Evolutionary conservation across 1,140 invertebrate species (phyloP), one percentile per base, ranked within the genome.

Genomic region (Euschistus heros): DNA sequence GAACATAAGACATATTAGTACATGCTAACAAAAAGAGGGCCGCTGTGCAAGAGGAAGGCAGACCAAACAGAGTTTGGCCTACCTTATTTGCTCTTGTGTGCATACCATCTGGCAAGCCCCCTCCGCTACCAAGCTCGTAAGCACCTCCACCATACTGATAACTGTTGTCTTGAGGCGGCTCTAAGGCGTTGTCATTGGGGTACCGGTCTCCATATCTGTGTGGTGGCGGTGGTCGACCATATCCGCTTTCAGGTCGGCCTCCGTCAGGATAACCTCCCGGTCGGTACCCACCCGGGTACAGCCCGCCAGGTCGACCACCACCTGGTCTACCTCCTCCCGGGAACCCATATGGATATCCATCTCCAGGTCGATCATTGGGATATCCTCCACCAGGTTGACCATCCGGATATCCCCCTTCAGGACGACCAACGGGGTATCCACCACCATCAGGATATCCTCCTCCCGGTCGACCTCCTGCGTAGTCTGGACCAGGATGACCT

Each of bases 71-170:
- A 1, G 54, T 24, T 18, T 24, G 54, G 54, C 7, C 24, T 15
- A 13, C 20, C 47, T 18, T 20, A 50, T 22, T 50, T 6, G 47
- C 47, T 20, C 47, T 50, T 33, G 64, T 57, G 27, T 50, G 50
- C 30, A 60, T 66, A 66, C 64, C 64, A 26, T 66, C 64, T 66
- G 64, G 64, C 64, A 66, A 66, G 64, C 64, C 64, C 33, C 54
- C 44, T 66, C 64, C 64, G 42, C 59, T 60, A 44, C 55, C 64
- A 66, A 66, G 64, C 64, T 42, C 37, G 61, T 46, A 66, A 66
- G 64, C 64, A 47, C 64, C 64, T 66, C 64, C 64, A 66, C 64
- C 64, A 61, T 47, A 60, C 57, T 66, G 47, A 64, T 33, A 46
- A 26, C 63, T 26, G 26, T 64, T 55, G 63, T 64, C 33, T 13